Percentiles rank a stretch among this genome's conserved stretches.
Conservation (phyloP, 2,113 vertebrate genomes). For the Blennius ocellaris region DNA sequence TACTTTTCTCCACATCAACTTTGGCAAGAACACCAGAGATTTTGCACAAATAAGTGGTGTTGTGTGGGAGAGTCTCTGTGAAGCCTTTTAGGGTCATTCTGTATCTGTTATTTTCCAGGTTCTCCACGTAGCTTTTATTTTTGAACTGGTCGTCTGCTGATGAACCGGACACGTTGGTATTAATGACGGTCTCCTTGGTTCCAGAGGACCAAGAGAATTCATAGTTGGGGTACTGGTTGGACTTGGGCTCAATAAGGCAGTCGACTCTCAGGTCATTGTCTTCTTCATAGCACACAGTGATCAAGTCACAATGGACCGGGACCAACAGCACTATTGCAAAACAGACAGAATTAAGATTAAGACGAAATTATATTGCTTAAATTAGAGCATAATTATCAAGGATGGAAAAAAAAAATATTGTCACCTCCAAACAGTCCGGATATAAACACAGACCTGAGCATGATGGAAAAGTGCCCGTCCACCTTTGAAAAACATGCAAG, state of each 20-base stretch:
- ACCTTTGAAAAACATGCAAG: slow-evolving; percentile 33
- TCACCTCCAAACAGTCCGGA: slow-evolving; percentile 73
- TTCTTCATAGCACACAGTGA: slow-evolving; percentile 78
- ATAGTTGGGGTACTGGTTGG: slow-evolving; percentile 70
- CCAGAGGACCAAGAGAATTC: slow-evolving; percentile 81
- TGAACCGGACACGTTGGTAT: slow-evolving; percentile 80
- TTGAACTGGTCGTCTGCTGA: slow-evolving; percentile 63
- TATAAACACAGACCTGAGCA: slow-evolving; percentile 68
- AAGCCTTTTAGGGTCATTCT: slow-evolving; percentile 70
- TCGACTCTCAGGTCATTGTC: slow-evolving; percentile 81
- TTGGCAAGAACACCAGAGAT: slow-evolving; percentile 47
- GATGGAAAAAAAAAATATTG: slow-evolving; percentile 6
- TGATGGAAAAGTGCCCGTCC: slow-evolving; percentile 60
- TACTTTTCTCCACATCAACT: slow-evolving; percentile 71
- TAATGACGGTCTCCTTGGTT: slow-evolving; percentile 73
- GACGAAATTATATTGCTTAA: no score
- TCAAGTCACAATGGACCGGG: slow-evolving; percentile 56
- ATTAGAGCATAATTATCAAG: not conserved
- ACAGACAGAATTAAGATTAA: not conserved
- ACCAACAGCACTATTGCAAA: slow-evolving; percentile 68
- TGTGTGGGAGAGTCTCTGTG: slow-evolving; percentile 60
- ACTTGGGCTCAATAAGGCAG: slow-evolving; percentile 65
- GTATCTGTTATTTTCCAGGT: slow-evolving; percentile 70
- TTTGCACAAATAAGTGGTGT: slow-evolving; percentile 83
- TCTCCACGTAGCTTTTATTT: slow-evolving; percentile 68